Percentiles rank a stretch among this genome's conserved stretches.
Conservation (phyloP, 2,797 vertebrate genomes). For the Gorsachius magnificus region DNA sequence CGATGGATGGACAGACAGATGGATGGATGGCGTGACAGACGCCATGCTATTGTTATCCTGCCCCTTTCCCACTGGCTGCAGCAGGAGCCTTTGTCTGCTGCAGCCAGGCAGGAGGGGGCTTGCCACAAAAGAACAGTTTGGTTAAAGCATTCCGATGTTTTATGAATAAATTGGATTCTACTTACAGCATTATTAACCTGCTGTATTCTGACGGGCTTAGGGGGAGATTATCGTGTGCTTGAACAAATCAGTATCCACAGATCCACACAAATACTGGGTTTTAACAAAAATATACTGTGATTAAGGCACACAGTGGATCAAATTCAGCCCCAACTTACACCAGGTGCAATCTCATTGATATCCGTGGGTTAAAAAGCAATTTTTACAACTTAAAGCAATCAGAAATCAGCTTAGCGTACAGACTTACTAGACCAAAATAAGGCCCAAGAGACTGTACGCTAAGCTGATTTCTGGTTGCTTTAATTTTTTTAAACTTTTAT, state of each 20-base stretch:
- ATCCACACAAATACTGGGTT: constrained; percentile 56
- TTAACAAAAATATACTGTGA: constrained; percentile 70
- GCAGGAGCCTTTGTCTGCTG: constrained; percentile 44
- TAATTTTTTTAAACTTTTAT: constrained; percentile 70
- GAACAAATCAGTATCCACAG: constrained; percentile 65
- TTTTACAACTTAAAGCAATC: constrained; percentile 71
- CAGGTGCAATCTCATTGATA: constrained; percentile 70
- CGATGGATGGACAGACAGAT: accelerated
- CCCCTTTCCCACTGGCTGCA: background rate
- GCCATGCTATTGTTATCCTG: background rate
- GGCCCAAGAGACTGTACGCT: constrained; percentile 45
- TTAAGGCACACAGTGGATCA: constrained; percentile 60
- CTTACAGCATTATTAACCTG: constrained; percentile 67
- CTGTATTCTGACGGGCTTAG: constrained; percentile 67
- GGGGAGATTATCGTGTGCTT: constrained; percentile 53
- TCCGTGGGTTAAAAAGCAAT: constrained; percentile 64
- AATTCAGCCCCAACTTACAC: constrained; percentile 49
- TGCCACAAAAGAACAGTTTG: constrained; percentile 70
- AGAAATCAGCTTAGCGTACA: constrained; percentile 66
- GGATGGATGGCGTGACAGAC: background rate
- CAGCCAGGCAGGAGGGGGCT: constrained; percentile 5
- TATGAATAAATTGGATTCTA: constrained; percentile 73
- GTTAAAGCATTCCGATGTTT: constrained; percentile 61
- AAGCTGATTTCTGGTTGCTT: constrained; percentile 69
- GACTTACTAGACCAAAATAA: constrained; percentile 65